These are phyloP conservation scores for rabbit (Oryctolagus cuniculus) DNA, from an alignment of 2,113 vertebrate species.

Conservation along the genomic window mOryCun1.1 NC_091435.1:13045501-13046000, in stretches of 20 bases:
- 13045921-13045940: no score
- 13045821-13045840: background rate
- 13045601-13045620: background rate
- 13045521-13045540: background rate
- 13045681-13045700: background rate
- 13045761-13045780: background rate
- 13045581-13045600: background rate
- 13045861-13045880: no score
- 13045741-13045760: no score
- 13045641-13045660: background rate
- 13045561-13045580: rapidly evolving
- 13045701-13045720: background rate
- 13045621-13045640: no score
- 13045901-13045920: no score
- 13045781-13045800: background rate
- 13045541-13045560: background rate
- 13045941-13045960: no score
- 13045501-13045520: no score
- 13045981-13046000: no score
- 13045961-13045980: no score
- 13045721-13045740: background rate
- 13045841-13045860: background rate
- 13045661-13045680: background rate
- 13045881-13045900: no score
- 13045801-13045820: background rate